phyloP scores from a whole-genome alignment of 2,888 invertebrate species.

The Tachystola acroxantha region DNA sequence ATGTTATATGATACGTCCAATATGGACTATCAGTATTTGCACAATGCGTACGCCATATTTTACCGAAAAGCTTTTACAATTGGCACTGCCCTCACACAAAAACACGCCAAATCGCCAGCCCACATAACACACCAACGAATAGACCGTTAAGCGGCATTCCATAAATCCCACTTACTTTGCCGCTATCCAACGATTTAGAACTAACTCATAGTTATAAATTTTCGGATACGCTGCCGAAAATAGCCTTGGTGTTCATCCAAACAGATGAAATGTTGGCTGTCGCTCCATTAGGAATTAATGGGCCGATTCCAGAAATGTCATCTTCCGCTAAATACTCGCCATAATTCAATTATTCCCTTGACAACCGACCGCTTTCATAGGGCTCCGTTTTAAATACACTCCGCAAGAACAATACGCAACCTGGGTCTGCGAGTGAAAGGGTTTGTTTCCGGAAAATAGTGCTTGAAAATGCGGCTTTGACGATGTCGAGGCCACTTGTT shows the following conservation, averaged over 20 bases:
- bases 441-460: constrained; percentile 53
- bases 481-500: no score
- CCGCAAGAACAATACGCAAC: constrained; percentile 36
- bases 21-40: no score
- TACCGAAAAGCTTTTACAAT: constrained; percentile 7
- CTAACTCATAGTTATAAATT: constrained; percentile 71
- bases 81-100: constrained; percentile 10
- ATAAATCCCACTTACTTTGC: constrained; percentile 69
- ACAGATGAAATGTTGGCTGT: constrained; percentile 72
- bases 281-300: constrained; percentile 75
- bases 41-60: constrained; percentile 4
- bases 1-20: no score
- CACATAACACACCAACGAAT: constrained; percentile 41
- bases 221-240: constrained; percentile 66
- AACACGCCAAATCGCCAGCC: constrained; percentile 18
- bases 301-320: constrained; percentile 73
- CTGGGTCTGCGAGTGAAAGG: constrained; percentile 45
- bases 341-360: constrained; percentile 55
- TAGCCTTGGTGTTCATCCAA: constrained; percentile 70
- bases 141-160: constrained; percentile 49
- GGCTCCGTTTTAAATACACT: constrained; percentile 11
- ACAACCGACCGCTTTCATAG: constrained; percentile 23
- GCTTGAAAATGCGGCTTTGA: constrained; percentile 46
- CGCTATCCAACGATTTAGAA: constrained; percentile 69
- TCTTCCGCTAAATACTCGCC: constrained; percentile 66